phyloP scores from a whole-genome alignment of 1,140 invertebrate species.

The Zaprionus vittiger region DNA sequence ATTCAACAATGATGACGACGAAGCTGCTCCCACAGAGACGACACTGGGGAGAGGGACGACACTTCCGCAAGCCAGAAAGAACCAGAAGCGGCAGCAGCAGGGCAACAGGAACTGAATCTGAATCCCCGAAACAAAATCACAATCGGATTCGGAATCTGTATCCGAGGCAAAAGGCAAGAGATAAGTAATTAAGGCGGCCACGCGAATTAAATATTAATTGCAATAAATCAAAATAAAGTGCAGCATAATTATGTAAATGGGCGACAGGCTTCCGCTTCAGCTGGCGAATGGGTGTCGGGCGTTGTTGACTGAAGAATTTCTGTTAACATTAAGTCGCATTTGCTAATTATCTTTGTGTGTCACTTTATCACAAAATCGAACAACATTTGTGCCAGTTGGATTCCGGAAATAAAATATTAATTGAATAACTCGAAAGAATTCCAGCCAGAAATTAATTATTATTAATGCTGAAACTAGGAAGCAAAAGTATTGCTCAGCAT shows the following conservation, averaged over 20 bases:
- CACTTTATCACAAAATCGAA: background rate
- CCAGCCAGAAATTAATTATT: background rate
- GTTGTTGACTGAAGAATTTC: background rate
- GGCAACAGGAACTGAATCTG: background rate
- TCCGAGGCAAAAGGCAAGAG: constrained; percentile 11
- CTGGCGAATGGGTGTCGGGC: background rate
- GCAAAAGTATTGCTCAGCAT: too few species aligned
- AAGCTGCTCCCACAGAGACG: background rate
- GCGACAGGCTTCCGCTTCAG: constrained; percentile 1
- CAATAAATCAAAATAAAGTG: constrained; percentile 55
- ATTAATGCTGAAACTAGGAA: too few species aligned
- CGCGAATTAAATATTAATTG: constrained; percentile 60
- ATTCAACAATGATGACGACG: constrained; percentile 3
- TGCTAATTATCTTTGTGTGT: background rate
- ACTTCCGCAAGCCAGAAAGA: background rate
- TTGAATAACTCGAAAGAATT: background rate
- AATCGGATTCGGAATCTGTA: background rate
- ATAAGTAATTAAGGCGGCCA: constrained; percentile 36
- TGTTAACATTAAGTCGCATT: background rate
- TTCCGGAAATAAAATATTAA: background rate
- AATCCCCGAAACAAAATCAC: constrained; percentile 6
- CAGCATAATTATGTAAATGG: constrained; percentile 12
- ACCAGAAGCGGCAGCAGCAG: background rate
- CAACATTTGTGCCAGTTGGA: too few species aligned
- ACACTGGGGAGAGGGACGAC: background rate